Base-by-base conservation (phyloP, 2,888 invertebrate genomes). In the Philaethria dido region DNA sequence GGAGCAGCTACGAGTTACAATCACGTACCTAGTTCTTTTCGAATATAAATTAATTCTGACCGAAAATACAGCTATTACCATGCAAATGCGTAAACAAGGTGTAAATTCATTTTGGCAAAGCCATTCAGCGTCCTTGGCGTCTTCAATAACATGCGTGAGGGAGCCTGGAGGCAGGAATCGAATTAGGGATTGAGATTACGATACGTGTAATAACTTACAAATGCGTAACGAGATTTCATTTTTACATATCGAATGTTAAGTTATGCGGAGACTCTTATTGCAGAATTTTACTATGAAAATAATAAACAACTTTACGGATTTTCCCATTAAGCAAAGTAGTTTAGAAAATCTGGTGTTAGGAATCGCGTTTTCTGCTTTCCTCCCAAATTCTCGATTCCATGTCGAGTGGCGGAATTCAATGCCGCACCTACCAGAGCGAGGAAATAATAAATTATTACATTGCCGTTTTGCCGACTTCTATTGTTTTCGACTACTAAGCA, bases 1-100 rank as follows among this genome's bases (percentile, higher is more conserved):
- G 18, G 16, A 18, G 45, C 11, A 11, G 16, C 9, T 25, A 33
- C 4, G 33, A 36, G 33, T 54, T 54, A 18, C 33, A 20, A 18
- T 33, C 54, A 33, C 54, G 36, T 20, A 39, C 16, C 39, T 55
- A n/a, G 13, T 36, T 29, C 59, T 45, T 44, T 44, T 45, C 6
- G 13, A 18, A 45, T 25, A 29, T 44, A 59, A 59, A 59, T 45
- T 45, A 60, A 45, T 25, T 11, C 29, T 54, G 18, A 54, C 5
- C 22, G 39, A 66, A 62, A 47, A 57, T 50, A 44, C 60, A 52
- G 54, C 48, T 33, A 66, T 69, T 44, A 66, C 54, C 47, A 69
- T 64, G 69, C 66, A 66, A 69, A 69, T 63, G 42, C 57, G 57
- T 39, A 54, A 66, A 69, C 69, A 69, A 66, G 69, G 69, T 69